Evolutionary conservation across 1,140 invertebrate genomes (phyloP).

Genomic region (Drosophila willistoni): DNA sequence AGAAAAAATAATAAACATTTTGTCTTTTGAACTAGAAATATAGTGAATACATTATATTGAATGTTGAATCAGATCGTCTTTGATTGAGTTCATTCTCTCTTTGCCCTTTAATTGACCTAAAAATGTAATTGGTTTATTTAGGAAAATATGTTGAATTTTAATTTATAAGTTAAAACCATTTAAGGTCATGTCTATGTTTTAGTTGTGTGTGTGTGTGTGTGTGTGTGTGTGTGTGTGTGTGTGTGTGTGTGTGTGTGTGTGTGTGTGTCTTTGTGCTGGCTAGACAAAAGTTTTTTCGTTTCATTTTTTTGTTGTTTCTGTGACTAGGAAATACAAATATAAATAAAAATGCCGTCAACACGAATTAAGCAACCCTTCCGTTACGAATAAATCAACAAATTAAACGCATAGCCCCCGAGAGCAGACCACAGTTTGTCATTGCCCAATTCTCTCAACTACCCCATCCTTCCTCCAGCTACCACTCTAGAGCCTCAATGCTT

Average conservation of each 20-base stretch:
- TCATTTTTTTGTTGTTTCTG: too few species aligned
- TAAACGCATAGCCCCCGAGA: conserved; percentile 55
- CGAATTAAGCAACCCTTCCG: conserved; percentile 82
- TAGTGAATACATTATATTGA: too few species aligned
- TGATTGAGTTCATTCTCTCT: too few species aligned
- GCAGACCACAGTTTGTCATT: conserved; percentile 41
- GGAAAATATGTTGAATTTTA: not conserved
- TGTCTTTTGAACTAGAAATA: too few species aligned
- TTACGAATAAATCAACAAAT: conserved; percentile 78
- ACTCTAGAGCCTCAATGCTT: not conserved
- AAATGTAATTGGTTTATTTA: too few species aligned
- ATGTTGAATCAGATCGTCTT: too few species aligned
- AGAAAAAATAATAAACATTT: too few species aligned
- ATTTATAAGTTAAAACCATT: not conserved
- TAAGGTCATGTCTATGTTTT: too few species aligned
- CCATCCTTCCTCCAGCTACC: not conserved
- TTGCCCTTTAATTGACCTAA: too few species aligned
- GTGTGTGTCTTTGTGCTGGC: not conserved
- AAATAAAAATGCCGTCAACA: conserved; percentile 63
- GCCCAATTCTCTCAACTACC: not conserved
- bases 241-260: too few species aligned
- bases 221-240: too few species aligned
- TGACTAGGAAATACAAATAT: conserved; percentile 42
- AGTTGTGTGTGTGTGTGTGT: too few species aligned
- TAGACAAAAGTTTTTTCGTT: conserved; percentile 11